phyloP scores from a whole-genome alignment of 2,113 vertebrate genomes.

The Tragulus kanchil region DNA sequence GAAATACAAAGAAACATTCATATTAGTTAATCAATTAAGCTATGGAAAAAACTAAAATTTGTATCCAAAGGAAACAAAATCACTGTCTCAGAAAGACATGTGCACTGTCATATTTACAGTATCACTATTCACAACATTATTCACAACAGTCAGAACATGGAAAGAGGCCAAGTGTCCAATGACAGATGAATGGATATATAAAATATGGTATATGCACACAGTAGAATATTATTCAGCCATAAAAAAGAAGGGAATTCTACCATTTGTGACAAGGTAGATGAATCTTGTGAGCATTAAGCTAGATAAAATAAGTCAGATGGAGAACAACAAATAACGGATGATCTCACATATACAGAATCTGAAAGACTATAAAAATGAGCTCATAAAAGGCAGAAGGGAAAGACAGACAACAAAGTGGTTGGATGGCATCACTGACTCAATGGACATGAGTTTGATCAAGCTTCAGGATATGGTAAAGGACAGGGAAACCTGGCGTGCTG shows the following conservation, averaged over 20 bases:
- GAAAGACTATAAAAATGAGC: background rate
- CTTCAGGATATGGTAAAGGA: too few species aligned
- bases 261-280: background rate
- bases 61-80: background rate
- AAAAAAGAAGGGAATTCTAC: background rate
- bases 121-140: background rate
- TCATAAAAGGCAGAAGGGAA: background rate
- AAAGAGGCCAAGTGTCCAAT: background rate
- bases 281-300: background rate
- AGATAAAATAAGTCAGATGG: background rate
- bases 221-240: background rate
- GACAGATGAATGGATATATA: background rate
- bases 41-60: background rate
- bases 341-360: background rate
- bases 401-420: too few species aligned
- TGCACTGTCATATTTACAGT: background rate
- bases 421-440: too few species aligned
- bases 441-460: too few species aligned
- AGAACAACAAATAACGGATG: background rate
- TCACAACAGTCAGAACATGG: background rate
- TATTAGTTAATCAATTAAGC: background rate
- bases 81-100: background rate
- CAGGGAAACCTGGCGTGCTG: too few species aligned
- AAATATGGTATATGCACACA: background rate
- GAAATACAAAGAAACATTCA: slow-evolving; percentile 4